phyloP scores from a whole-genome alignment of 2,888 invertebrate genomes.

The Acrobasis repandana region DNA sequence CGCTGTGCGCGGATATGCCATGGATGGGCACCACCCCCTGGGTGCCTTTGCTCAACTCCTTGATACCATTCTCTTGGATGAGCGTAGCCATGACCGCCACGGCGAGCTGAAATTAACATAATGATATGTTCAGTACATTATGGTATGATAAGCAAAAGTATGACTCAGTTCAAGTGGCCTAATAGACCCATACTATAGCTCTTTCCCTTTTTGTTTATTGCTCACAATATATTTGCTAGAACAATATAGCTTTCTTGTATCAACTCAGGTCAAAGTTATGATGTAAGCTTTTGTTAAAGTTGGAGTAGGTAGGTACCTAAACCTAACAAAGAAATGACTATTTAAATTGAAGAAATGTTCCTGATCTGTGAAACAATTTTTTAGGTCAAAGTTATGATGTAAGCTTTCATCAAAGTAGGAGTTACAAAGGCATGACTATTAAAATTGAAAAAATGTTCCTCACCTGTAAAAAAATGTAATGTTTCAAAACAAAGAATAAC shows the following conservation, averaged over 20 bases:
- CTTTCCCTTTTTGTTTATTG: not conserved
- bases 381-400: not conserved
- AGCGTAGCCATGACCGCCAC: slow-evolving; percentile 89
- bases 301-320: too few species aligned
- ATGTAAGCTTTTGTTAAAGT: too few species aligned
- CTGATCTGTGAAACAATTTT: too few species aligned
- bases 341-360: too few species aligned
- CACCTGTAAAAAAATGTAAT: too few species aligned
- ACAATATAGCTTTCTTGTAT: not conserved
- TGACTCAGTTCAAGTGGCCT: not conserved
- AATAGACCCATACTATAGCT: not conserved
- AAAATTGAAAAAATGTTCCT: too few species aligned
- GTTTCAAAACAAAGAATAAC: too few species aligned
- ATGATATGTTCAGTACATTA: slow-evolving; percentile 1
- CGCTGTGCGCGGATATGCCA: slow-evolving; percentile 66
- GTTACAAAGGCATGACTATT: too few species aligned
- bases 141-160: not conserved
- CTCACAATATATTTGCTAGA: not conserved
- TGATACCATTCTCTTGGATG: slow-evolving; percentile 92
- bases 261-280: not conserved
- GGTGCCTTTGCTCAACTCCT: slow-evolving; percentile 87
- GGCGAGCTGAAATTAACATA: slow-evolving; percentile 58
- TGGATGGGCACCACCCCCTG: slow-evolving; percentile 67
- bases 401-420: too few species aligned
- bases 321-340: too few species aligned